Percentiles rank a stretch among this genome's conserved stretches.
These are phyloP conservation scores for Penaeus monodon DNA, from an alignment of 2,888 invertebrate species.

Conservation along the genomic window DNA sequence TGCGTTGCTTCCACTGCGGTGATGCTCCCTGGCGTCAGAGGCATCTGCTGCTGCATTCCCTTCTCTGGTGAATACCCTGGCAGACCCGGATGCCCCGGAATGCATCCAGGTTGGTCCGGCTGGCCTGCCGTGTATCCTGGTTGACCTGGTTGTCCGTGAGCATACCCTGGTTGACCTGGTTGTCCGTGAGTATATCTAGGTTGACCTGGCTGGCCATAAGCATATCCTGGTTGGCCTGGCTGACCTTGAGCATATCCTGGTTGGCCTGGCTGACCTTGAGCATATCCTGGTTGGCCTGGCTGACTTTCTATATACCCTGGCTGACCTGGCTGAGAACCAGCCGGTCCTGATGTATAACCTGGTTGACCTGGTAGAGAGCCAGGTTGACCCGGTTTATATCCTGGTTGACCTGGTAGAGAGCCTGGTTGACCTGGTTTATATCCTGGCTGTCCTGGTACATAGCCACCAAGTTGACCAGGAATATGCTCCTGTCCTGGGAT, in stretches of 20 bases:
- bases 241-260: too few relatives aligned
- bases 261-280: not conserved
- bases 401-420: not conserved
- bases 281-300: slow-evolving; percentile 23
- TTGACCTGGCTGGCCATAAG: not conserved
- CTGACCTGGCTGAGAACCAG: not conserved
- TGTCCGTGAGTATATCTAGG: not conserved
- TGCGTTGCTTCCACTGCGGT: slow-evolving; percentile 31
- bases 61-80: slow-evolving; percentile 14
- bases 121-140: not conserved
- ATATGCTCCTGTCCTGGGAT: not conserved
- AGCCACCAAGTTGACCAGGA: not conserved
- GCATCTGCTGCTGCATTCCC: slow-evolving; percentile 29
- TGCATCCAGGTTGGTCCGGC: not conserved
- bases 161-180: not conserved
- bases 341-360: slow-evolving; percentile 11
- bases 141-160: not conserved
- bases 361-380: slow-evolving; percentile 19
- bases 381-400: not conserved
- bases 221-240: slow-evolving; percentile 1
- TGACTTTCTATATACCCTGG: not conserved
- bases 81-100: not conserved
- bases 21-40: slow-evolving; percentile 19
- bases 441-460: slow-evolving; percentile 19
- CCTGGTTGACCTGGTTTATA: not conserved